Conservation (phyloP, 2,888 invertebrate species). For the Protula sp. region DNA sequence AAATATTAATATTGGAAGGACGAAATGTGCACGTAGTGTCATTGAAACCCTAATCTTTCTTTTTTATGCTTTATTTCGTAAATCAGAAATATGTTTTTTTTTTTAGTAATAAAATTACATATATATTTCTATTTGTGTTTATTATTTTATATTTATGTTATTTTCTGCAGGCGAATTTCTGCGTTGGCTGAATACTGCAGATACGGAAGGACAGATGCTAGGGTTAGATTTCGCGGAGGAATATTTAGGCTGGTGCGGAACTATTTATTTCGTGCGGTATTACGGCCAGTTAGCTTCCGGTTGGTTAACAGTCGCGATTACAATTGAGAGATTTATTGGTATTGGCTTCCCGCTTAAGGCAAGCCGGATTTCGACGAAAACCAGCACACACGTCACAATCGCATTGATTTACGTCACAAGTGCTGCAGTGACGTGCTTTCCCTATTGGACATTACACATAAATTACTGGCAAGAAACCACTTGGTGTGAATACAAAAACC, state of each 20-base stretch:
- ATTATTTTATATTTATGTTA: too few species aligned
- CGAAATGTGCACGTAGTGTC: too few species aligned
- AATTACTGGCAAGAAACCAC: background rate
- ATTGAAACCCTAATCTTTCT: too few species aligned
- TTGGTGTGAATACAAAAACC: background rate
- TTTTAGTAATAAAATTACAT: too few species aligned
- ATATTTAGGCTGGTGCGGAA: background rate
- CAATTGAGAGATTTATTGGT: constrained; percentile 29
- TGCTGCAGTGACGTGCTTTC: constrained; percentile 24
- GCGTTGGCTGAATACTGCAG: constrained; percentile 9
- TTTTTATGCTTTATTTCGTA: too few species aligned
- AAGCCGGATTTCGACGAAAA: constrained; percentile 22
- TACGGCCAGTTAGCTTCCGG: constrained; percentile 18
- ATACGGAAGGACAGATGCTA: background rate
- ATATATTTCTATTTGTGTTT: too few species aligned
- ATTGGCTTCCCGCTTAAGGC: constrained; percentile 28
- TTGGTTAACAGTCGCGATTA: constrained; percentile 33
- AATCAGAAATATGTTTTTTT: background rate
- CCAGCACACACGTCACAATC: constrained; percentile 24
- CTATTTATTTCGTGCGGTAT: constrained; percentile 10
- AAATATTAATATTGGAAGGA: too few species aligned
- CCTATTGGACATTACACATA: constrained; percentile 11
- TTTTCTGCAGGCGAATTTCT: too few species aligned
- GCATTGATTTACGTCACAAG: constrained; percentile 24
- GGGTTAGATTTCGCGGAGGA: constrained; percentile 2